Evolutionary conservation across 2,113 vertebrate species (phyloP), one percentile per base, ranked within the genome.

Genomic region (Edolisoma coerulescens): DNA sequence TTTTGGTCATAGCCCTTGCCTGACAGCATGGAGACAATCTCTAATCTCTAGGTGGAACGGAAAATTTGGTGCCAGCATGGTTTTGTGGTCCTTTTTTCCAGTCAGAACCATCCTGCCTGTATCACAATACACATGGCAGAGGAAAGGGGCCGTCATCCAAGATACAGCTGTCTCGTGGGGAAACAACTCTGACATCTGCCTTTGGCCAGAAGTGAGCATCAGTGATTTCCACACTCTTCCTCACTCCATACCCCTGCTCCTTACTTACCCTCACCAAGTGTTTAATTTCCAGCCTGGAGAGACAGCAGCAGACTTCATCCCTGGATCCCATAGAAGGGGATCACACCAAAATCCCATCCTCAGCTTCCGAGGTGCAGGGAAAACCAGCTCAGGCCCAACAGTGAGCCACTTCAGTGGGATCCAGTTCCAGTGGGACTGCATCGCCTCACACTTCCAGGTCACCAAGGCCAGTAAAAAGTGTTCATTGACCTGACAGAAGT

Each of bases 321-420:
- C 61, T 73, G 76, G 47, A 78, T 93, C 75, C 65, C 87, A 78
- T 52, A 80, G 91, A 90, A 95, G 86, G 37, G 73, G 87, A 79
- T 82, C 90, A 90, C 80, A 84, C 53, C 44, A 84, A 92, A 92
- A 90, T 95, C 93, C 71, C 0, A 0, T 75, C 80, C 90, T 94
- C 69, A 50, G 0, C 39, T 80, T 86, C 57, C 0, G 11, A 90
- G 69, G 78, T 78, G 37, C 68, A 87, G 81, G 79, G 84, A 93
- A 49, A 95, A 95, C 50, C 80, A 92, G 91, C 86, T 96, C 95
- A 97, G 95, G 92, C 68, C 91, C 79, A 68, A 56, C 4, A 1
- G 90, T 95, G 90, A 96, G 50, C 85, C 84, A 13, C 64, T 93
- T 95, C 76, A 74, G 44, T 95, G 96, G 86, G 88, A 96, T 92